Evolutionary conservation across 2,113 vertebrate species (phyloP), one percentile per base, ranked within the genome.

Genomic region (Todiramphus chloris): DNA sequence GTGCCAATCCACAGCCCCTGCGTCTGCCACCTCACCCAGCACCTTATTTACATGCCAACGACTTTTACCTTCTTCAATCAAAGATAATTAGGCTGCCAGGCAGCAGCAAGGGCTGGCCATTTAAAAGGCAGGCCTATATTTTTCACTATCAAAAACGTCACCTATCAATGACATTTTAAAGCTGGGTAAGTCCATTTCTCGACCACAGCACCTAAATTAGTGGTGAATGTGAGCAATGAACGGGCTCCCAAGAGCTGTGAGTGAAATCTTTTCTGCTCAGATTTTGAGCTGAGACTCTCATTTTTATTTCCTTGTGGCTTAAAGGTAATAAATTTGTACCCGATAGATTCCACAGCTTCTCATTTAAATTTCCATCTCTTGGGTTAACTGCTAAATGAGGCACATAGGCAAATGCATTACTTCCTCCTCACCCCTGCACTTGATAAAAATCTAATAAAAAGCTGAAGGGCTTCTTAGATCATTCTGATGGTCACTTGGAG

Each of bases 11-110:
- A 89, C 94, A 96, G 90, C 16, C 35, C 39, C 33, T 12, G 18
- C 0, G 96, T 97, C 96, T 97, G 84, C 67, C 96, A 95, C 96
- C 93, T 97, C 37, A 0, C 16, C 84, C 79, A 83, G 74, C 50
- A 48, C 91, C 55, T 85, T 3, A 93, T 95, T 95, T 87, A 85
- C 87, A 87, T 51, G 74, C 48, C 77, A 89, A 2, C 1, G 16
- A 37, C 58, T 86, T 94, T 55, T 30, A 4, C 50, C 46, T 60
- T 63, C 30, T 56, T 56, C 77, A 55, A 11, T 82, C 69, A 60
- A 69, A 85, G 74, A 16, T 89, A 92, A 51, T 43, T 24, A 59
- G n/a, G 20, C 41, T 84, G 41, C 41, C 51, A 39, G 90, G 66
- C 62, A 83, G 67, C 81, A 80, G 77, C 66, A 82, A 43, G 35